Evolutionary conservation across 1,140 invertebrate genomes (phyloP), one percentile per base, ranked within the genome.

Genomic region (Drosophila nasuta): DNA sequence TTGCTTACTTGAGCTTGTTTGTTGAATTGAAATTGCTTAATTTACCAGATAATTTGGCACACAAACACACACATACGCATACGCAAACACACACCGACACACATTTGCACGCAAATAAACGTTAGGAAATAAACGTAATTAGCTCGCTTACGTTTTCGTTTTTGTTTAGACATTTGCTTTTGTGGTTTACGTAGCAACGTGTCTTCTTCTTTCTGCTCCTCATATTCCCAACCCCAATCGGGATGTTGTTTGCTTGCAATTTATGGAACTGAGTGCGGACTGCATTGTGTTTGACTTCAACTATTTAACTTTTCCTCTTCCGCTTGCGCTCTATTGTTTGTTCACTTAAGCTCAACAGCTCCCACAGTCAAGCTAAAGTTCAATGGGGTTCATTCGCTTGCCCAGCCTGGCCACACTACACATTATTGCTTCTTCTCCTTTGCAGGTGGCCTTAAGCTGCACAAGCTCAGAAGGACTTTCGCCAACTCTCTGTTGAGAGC

Each of bases 11-110:
- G n/a, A 8, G 63, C 41, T 58, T 51, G 70, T 62, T 74, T 59
- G 57, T 35, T 68, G 64, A 74, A 74, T 68, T 74, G 63, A 74
- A 74, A 74, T 74, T 74, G 56, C 64, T 60, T 74, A 56, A 74
- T 74, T 74, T 60, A 60, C 54, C 70, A 73, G 48, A 60, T 67
- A 67, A 74, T 67, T 60, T 67, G 64, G 38, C 46, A 48, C 35
- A 62, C 25, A 62, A 45, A 48, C 13, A 10, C 17, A 45, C 30
- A 69, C 66, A 28, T 41, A 51, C 45, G 51, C 30, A 57, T 5
- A 52, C 20, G 33, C n/a, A 7, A 11, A 25, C 17, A 60, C 57
- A 30, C 35, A 38, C 20, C 20, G 20, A 25, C 43, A 38, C 13
- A 10, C 11, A 25, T 25, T 25, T 25, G 33, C 30, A 69, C 66